These are phyloP conservation scores for Lithophane semibrunnea DNA, from an alignment of 2,888 invertebrate species.

Conservation along the genomic window DNA sequence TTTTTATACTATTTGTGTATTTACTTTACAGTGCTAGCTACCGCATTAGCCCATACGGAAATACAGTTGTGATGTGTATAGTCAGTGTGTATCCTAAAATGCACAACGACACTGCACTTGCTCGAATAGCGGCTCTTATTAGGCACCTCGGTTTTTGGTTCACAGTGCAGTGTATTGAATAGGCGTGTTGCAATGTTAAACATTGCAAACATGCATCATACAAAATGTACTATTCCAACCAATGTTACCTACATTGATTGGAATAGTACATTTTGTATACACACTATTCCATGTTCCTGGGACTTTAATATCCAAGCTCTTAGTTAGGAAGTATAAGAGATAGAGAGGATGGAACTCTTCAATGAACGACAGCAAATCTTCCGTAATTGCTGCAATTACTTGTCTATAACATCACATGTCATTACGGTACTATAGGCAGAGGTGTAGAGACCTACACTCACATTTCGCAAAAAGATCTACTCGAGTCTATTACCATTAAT, in stretches of 20 bases:
- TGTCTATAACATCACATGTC: not conserved
- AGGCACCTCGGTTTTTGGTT: not conserved
- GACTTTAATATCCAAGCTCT: no score
- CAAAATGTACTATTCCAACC: no score
- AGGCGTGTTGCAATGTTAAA: not conserved
- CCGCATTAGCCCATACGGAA: constrained; percentile 18
- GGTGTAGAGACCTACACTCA: not conserved
- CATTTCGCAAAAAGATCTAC: not conserved
- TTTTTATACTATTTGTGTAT: constrained; percentile 9
- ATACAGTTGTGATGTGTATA: not conserved
- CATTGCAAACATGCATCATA: not conserved
- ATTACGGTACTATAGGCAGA: not conserved
- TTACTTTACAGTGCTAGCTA: constrained; percentile 11
- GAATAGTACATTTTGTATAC: no score
- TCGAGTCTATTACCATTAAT: not conserved
- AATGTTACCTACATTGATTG: no score
- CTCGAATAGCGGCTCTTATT: not conserved
- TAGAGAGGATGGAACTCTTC: no score
- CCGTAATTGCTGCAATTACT: no score
- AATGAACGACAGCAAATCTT: no score
- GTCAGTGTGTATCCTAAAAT: not conserved
- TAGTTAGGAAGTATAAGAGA: no score
- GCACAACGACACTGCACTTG: no score
- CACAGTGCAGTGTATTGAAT: no score
- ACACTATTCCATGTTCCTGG: no score